Conservation (phyloP, 2,888 invertebrate species). For the Amphipoea lucens region DNA sequence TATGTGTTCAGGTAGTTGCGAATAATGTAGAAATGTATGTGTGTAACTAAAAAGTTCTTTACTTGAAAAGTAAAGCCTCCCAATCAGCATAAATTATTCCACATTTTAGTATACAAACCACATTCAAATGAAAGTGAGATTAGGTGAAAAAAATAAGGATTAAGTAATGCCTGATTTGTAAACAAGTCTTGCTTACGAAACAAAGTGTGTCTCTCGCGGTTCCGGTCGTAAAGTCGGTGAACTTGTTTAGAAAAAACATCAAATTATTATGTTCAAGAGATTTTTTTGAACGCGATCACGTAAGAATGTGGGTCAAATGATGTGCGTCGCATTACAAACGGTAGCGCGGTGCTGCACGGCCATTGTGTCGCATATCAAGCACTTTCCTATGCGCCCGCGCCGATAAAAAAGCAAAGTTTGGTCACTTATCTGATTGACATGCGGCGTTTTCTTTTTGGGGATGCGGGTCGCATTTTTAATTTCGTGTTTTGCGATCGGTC, state of each 20-base stretch:
- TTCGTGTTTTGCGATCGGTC: constrained; percentile 5
- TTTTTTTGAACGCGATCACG: constrained; percentile 59
- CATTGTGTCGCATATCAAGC: constrained; percentile 56
- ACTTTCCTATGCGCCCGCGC: constrained; percentile 59
- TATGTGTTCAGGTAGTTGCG: constrained; percentile 2
- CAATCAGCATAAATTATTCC: constrained; percentile 9
- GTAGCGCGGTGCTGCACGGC: constrained; percentile 40
- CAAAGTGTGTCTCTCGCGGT: constrained; percentile 51
- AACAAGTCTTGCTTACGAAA: constrained; percentile 58
- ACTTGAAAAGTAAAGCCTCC: background rate
- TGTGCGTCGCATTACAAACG: constrained; percentile 60
- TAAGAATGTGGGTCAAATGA: constrained; percentile 65
- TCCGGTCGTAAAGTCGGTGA: constrained; percentile 62
- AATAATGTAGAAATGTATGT: constrained; percentile 18
- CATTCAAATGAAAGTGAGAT: constrained; percentile 60
- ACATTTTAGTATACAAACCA: constrained; percentile 32
- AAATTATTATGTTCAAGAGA: constrained; percentile 54
- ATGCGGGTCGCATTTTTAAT: constrained; percentile 43
- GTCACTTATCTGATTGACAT: constrained; percentile 52
- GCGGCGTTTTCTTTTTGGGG: constrained; percentile 37
- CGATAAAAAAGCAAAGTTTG: constrained; percentile 46
- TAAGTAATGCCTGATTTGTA: constrained; percentile 62
- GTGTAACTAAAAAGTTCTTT: background rate
- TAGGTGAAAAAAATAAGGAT: constrained; percentile 59
- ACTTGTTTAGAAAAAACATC: constrained; percentile 57